Conservation (phyloP, 2,888 invertebrate genomes). For the Zele albiditarsus region DNA sequence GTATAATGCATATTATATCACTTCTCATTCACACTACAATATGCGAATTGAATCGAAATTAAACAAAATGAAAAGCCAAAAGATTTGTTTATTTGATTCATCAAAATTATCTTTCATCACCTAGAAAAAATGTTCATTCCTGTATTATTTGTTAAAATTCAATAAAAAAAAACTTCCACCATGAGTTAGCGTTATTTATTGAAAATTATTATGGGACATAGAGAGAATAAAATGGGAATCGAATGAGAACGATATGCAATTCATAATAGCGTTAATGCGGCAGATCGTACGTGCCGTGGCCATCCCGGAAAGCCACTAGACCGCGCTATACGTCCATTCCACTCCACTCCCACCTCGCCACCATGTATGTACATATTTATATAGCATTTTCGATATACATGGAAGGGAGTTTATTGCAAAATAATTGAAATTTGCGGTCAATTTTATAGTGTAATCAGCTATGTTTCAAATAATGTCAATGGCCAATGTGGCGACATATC, state of each 20-base stretch:
- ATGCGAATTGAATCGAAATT: too few species aligned
- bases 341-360: background rate
- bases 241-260: slow-evolving; percentile 41
- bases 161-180: slow-evolving; percentile 14
- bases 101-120: too few species aligned
- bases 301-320: slow-evolving; percentile 37
- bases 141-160: too few species aligned
- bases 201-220: background rate
- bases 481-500: slow-evolving; percentile 56
- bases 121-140: too few species aligned
- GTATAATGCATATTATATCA: slow-evolving; percentile 27
- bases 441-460: slow-evolving; percentile 67
- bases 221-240: slow-evolving; percentile 1
- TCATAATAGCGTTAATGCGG: slow-evolving; percentile 52
- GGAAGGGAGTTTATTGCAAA: slow-evolving; percentile 62
- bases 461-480: slow-evolving; percentile 67
- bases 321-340: background rate
- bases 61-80: too few species aligned
- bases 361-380: background rate
- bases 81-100: too few species aligned
- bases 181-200: background rate
- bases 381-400: slow-evolving; percentile 1
- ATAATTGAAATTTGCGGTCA: slow-evolving; percentile 70
- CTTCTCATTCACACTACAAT: background rate
- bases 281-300: slow-evolving; percentile 53